Evolutionary conservation across 2,888 invertebrate species (phyloP).

Genomic region (Itoplectis maculator): DNA sequence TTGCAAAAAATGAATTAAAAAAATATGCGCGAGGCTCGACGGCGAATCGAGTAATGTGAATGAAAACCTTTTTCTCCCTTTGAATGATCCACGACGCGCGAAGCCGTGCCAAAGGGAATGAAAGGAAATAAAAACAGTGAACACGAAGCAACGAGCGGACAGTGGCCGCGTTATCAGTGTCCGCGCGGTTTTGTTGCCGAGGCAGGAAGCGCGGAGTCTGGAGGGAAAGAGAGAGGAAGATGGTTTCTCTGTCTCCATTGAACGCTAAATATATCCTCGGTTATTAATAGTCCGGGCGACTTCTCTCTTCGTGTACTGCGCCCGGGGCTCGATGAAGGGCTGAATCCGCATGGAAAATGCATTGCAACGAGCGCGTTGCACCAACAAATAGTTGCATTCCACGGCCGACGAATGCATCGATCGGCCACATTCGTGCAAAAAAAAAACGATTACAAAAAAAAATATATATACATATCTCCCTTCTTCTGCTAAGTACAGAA

Average conservation of each 20-base stretch:
- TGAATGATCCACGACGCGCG: not conserved
- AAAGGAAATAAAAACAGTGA: no score
- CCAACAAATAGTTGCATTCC: constrained; percentile 50
- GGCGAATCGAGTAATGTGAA: not conserved
- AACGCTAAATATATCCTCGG: constrained; percentile 82
- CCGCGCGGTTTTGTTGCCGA: constrained; percentile 8
- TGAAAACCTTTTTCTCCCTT: not conserved
- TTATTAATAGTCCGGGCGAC: constrained; percentile 80
- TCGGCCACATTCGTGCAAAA: not conserved
- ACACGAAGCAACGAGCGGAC: not conserved
- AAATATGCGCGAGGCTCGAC: not conserved
- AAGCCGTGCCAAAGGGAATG: no score
- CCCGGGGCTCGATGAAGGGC: constrained; percentile 72
- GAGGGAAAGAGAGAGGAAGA: constrained; percentile 37
- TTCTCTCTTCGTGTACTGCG: constrained; percentile 61
- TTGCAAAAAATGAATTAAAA: no score
- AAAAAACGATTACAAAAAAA: not conserved
- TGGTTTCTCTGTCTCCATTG: constrained; percentile 79
- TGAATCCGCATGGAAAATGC: constrained; percentile 47
- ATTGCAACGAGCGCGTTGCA: constrained; percentile 25
- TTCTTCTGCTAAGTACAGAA: not conserved
- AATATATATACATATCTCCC: not conserved
- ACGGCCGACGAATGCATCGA: constrained; percentile 1
- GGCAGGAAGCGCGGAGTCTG: constrained; percentile 10
- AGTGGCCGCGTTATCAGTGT: not conserved